Evolutionary conservation across 2,797 vertebrate genomes (phyloP).

Genomic region (Antennarius maculatus): DNA sequence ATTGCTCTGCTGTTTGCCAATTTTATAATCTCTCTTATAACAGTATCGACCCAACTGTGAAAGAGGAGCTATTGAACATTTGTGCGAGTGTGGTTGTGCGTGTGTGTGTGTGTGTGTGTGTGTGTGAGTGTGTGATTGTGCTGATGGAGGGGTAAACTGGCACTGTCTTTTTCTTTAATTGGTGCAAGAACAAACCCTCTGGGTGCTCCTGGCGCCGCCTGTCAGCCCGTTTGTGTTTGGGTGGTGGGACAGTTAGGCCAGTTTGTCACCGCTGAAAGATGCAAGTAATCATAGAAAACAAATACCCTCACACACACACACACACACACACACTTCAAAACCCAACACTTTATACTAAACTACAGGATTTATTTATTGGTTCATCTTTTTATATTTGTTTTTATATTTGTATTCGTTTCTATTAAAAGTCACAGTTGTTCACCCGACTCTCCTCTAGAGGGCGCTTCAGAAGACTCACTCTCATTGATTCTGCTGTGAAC

Average conservation of each 20-base stretch:
- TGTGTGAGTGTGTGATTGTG: conserved; percentile 25
- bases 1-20: conserved; percentile 63
- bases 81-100: conserved; percentile 13
- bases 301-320: conserved; percentile 19
- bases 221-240: conserved; percentile 56
- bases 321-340: conserved; percentile 17
- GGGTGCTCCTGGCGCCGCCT: conserved; percentile 53
- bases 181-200: conserved; percentile 61
- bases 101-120: conserved; percentile 26
- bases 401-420: conserved; percentile 5
- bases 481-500: no score
- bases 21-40: conserved; percentile 77
- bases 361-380: no score
- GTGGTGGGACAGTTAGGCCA: conserved; percentile 55
- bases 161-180: conserved; percentile 71
- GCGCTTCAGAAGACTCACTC: no score
- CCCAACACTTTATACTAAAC: conserved; percentile 4
- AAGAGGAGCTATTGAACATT: conserved; percentile 44
- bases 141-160: conserved; percentile 59
- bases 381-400: no score
- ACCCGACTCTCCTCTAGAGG: no score
- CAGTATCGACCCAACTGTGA: conserved; percentile 64
- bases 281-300: conserved; percentile 43
- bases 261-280: conserved; percentile 59
- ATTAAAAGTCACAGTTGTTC: neutral